These are phyloP conservation scores for Zootoca vivipara DNA, from an alignment of 2,113 vertebrate genomes.

Conservation along the genomic window DNA sequence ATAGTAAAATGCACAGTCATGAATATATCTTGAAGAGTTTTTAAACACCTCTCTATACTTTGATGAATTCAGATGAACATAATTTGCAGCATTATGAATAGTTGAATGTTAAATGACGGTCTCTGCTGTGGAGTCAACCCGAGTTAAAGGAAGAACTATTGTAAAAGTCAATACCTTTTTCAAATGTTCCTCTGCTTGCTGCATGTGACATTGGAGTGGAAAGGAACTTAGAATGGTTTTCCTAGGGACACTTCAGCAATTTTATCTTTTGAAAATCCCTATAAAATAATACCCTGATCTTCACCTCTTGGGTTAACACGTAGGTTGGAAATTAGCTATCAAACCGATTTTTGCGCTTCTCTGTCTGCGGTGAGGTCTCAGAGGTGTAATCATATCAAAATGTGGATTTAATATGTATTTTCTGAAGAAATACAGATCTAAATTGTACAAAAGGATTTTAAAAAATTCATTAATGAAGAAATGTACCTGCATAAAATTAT, in stretches of 20 bases:
- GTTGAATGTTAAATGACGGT: conserved; percentile 41
- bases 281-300: background rate
- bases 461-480: background rate
- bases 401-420: background rate
- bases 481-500: background rate
- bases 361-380: background rate
- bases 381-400: background rate
- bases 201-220: background rate
- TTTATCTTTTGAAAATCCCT: background rate
- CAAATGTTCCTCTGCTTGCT: background rate
- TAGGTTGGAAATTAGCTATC: background rate
- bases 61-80: conserved; percentile 41
- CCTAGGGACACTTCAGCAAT: background rate
- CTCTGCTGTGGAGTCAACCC: background rate
- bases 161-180: background rate
- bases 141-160: conserved; percentile 9
- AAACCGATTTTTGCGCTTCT: background rate
- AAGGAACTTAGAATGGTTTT: background rate
- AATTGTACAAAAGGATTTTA: background rate
- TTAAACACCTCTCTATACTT: conserved; percentile 41
- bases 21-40: conserved; percentile 35
- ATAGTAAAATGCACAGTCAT: conserved; percentile 46
- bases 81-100: conserved; percentile 40
- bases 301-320: background rate
- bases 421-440: background rate